These are phyloP conservation scores for Aricia artaxerxes DNA, from an alignment of 2,888 invertebrate species.

Conservation along the genomic window DNA sequence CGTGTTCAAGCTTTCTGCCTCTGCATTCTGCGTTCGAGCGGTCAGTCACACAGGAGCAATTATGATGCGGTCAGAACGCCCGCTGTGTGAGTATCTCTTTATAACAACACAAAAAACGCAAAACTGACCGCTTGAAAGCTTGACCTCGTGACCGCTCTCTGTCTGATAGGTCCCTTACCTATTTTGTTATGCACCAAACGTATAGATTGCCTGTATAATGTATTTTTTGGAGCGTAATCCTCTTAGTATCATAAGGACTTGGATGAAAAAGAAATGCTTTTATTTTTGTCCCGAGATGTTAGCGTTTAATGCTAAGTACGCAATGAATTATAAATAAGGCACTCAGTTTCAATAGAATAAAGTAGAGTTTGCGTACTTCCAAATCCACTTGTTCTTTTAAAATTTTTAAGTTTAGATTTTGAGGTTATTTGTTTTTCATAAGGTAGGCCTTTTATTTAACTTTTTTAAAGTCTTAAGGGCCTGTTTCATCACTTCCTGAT, in stretches of 20 bases:
- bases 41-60: too few species aligned
- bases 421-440: neutral
- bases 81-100: too few species aligned
- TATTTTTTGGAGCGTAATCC: slow-evolving; percentile 25
- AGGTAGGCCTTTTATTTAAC: too few species aligned
- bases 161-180: too few species aligned
- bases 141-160: too few species aligned
- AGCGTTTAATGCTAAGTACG: slow-evolving; percentile 24
- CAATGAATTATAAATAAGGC: slow-evolving; percentile 30
- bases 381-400: neutral
- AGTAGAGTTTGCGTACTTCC: neutral
- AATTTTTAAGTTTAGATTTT: neutral
- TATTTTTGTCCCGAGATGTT: slow-evolving; percentile 25
- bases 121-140: too few species aligned
- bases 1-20: too few species aligned
- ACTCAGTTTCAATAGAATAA: slow-evolving; percentile 21
- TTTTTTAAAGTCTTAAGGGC: too few species aligned
- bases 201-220: slow-evolving; percentile 7
- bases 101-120: too few species aligned
- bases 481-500: too few species aligned
- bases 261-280: slow-evolving; percentile 21
- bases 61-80: too few species aligned
- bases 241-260: slow-evolving; percentile 27
- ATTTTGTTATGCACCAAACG: slow-evolving; percentile 4
- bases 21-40: too few species aligned